A percentile compares a stretch with the other conserved stretches of the same genome.
phyloP scores from a whole-genome alignment of 2,888 invertebrate species.

The Dynastes grantii region DNA sequence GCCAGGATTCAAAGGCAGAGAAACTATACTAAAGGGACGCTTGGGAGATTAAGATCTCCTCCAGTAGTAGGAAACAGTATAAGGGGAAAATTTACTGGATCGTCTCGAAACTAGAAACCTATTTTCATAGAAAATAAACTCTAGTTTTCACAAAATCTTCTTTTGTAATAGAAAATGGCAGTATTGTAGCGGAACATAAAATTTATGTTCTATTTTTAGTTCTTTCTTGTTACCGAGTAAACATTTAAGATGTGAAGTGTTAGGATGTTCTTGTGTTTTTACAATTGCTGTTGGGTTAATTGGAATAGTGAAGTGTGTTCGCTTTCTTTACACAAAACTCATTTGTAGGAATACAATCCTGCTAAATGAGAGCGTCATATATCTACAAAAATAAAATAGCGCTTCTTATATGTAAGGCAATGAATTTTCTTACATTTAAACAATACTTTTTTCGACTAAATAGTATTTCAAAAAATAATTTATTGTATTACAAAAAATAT shows the following conservation, averaged over 20 bases:
- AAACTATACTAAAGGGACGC: background rate
- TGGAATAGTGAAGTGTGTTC: slow-evolving; percentile 19
- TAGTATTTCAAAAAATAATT: too few species aligned
- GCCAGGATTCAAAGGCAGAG: slow-evolving; percentile 4
- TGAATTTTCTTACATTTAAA: too few species aligned
- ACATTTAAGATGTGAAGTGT: slow-evolving; percentile 13
- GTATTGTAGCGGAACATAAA: background rate
- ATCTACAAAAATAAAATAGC: too few species aligned
- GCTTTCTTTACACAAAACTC: background rate
- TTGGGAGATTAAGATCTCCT: background rate
- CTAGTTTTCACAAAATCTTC: background rate
- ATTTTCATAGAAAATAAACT: background rate
- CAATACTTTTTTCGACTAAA: too few species aligned
- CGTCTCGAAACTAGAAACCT: background rate
- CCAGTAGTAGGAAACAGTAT: background rate
- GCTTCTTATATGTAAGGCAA: too few species aligned
- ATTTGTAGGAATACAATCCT: background rate
- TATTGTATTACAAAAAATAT: too few species aligned
- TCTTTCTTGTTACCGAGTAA: background rate
- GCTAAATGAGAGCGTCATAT: background rate
- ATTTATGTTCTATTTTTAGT: slow-evolving; percentile 10
- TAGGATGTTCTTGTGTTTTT: background rate
- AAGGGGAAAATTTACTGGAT: background rate
- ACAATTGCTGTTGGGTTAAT: slow-evolving; percentile 20
- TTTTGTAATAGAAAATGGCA: background rate